Percentiles rank a stretch among this genome's conserved stretches.
phyloP scores from a whole-genome alignment of 2,888 invertebrate genomes.

The Nipponacmea schrenckii region DNA sequence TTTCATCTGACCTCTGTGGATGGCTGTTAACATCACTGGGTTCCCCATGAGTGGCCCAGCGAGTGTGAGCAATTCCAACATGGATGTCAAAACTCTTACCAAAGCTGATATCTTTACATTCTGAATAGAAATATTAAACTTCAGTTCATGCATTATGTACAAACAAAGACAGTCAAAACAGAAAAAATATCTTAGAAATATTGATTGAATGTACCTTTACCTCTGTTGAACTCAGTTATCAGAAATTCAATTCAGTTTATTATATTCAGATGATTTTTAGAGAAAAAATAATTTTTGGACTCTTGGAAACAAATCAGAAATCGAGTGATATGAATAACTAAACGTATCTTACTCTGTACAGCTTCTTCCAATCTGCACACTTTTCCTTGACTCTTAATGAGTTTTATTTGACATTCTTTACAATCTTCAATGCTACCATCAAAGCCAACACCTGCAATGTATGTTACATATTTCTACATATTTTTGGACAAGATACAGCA shows the following conservation, averaged over 20 bases:
- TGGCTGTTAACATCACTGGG: constrained; percentile 95
- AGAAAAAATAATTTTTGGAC: too few species aligned
- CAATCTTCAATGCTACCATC: constrained; percentile 72
- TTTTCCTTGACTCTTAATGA: constrained; percentile 92
- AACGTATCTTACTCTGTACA: constrained; percentile 73
- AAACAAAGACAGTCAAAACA: not conserved
- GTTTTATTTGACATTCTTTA: constrained; percentile 73
- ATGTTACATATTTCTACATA: not conserved
- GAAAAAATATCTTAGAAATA: not conserved
- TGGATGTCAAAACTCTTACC: constrained; percentile 82
- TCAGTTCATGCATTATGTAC: too few species aligned
- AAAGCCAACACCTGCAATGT: constrained; percentile 62
- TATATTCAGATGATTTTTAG: too few species aligned
- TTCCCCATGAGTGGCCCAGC: constrained; percentile 99
- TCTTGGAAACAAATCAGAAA: not conserved
- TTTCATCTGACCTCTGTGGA: constrained; percentile 91
- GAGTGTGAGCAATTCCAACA: constrained; percentile 97
- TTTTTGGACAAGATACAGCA: not conserved
- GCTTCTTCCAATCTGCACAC: constrained; percentile 90
- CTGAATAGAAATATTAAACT: constrained; percentile 42
- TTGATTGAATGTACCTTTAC: not conserved
- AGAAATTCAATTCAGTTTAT: too few species aligned
- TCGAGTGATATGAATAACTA: not conserved
- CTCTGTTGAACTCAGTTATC: too few species aligned
- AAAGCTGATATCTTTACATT: constrained; percentile 73